Conservation (phyloP, 92 coral and sea anemone species). For the Paragorgia papillata region DNA sequence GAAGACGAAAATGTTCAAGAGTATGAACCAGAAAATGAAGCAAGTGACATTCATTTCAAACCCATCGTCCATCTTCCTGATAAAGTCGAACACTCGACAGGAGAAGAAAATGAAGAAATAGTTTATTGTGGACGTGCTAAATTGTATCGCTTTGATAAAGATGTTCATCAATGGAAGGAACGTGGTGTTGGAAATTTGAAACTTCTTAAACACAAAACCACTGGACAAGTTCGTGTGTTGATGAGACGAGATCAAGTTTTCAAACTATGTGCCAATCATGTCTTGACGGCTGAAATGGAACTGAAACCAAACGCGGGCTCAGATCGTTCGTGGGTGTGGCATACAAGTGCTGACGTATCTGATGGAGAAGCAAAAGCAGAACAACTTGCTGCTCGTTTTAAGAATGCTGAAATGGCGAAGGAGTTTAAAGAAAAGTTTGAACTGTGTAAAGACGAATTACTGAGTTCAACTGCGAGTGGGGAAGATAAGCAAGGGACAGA, state of each 20-base stretch:
- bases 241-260: constrained; percentile 88
- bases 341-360: constrained; percentile 79
- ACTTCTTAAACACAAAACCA: constrained; percentile 61
- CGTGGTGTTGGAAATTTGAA: constrained; percentile 94
- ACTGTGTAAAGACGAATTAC: constrained; percentile 60
- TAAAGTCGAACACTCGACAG: constrained; percentile 69
- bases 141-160: constrained; percentile 75
- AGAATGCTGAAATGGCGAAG: constrained; percentile 63
- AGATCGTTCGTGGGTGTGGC: constrained; percentile 92
- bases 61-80: constrained; percentile 89
- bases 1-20: constrained; percentile 41
- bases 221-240: constrained; percentile 75
- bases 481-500: background rate
- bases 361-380: constrained; percentile 82
- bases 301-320: constrained; percentile 77
- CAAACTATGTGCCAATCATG: constrained; percentile 95
- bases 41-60: constrained; percentile 67
- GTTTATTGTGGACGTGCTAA: constrained; percentile 78
- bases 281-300: constrained; percentile 87
- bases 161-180: constrained; percentile 84
- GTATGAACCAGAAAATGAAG: constrained; percentile 58
- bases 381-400: constrained; percentile 84
- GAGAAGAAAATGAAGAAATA: constrained; percentile 87
- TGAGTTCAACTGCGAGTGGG: background rate
- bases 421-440: constrained; percentile 86